These are phyloP conservation scores for Charaxes varanes DNA, from an alignment of 1,140 invertebrate genomes.

Conservation along the genomic window DNA sequence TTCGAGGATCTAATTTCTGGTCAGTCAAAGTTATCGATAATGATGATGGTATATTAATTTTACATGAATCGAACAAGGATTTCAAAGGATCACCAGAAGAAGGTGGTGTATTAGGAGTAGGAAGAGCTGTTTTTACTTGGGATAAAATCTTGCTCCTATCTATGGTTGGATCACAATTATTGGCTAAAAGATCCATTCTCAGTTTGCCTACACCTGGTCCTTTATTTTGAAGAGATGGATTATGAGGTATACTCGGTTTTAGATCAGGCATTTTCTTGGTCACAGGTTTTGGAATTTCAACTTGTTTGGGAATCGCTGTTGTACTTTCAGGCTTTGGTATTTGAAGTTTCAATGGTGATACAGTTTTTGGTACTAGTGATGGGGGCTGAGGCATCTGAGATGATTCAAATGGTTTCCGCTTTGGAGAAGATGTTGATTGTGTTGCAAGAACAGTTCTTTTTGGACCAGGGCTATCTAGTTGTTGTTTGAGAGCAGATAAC, in stretches of 20 bases:
- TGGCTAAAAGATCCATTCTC: constrained; percentile 64
- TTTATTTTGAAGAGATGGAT: constrained; percentile 39
- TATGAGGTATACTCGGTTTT: constrained; percentile 42
- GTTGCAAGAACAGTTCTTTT: constrained; percentile 37
- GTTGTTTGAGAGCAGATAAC: constrained; percentile 23
- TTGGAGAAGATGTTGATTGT: constrained; percentile 40
- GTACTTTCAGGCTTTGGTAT: constrained; percentile 43
- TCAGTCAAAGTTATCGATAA: constrained; percentile 76
- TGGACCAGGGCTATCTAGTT: constrained; percentile 30
- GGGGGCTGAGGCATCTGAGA: constrained; percentile 14
- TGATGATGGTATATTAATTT: constrained; percentile 76
- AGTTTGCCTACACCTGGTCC: constrained; percentile 43
- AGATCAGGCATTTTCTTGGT: constrained; percentile 62
- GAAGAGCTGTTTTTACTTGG: constrained; percentile 56
- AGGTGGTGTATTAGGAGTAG: constrained; percentile 24
- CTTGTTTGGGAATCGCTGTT: constrained; percentile 23
- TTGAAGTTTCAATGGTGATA: constrained; percentile 58
- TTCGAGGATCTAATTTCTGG: constrained; percentile 60
- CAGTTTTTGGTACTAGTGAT: constrained; percentile 37
- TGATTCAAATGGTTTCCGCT: constrained; percentile 35
- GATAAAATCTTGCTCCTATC: constrained; percentile 64
- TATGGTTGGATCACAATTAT: constrained; percentile 64
- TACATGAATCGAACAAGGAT: constrained; percentile 75
- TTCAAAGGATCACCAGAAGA: constrained; percentile 69
- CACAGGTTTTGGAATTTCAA: constrained; percentile 37